Base-by-base conservation (phyloP, 1,140 invertebrate genomes). In the Fopius arisanus region DNA sequence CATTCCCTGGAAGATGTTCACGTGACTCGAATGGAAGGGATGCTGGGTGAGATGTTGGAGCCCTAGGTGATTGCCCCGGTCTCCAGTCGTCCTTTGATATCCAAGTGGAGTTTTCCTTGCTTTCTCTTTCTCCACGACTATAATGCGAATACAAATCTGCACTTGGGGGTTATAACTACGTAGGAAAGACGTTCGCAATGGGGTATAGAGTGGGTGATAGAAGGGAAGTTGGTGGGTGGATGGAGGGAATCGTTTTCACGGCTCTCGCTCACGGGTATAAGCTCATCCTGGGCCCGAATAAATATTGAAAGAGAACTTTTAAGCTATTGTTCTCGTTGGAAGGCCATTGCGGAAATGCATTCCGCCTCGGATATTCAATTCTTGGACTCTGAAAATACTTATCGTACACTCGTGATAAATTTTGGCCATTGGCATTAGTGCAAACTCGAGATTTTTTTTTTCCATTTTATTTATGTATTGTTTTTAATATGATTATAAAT, bases 301-400 rank as follows among this genome's bases (percentile, higher is more conserved):
- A 72, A 72, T 72, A 72, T 72, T 72, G 70, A 67, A 72, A 66
- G 62, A 72, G 63, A 67, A 72, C 70, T 72, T 72, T 66, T 16
- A 33, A 12, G 40, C 63, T 28, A 72, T 67, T 72, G 63, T 67
- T 72, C 59, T 65, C 16, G 21, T n/a, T 23, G 10, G 31, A 51
- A 72, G 41, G 29, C 43, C 62, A 72, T 51, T 72, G 37, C 23
- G 63, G 14, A 66, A 67, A 72, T 72, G 63, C 70, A 72, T 72
- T 67, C 12, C 26, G 43, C 40, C 28, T 29, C 2, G 7, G 51
- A 31, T 59, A 72, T 67, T 67, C 62, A 67, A 65, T 63, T 65
- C 33, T 72, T 21, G 43, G 59, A 66, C 70, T 19, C 19, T 31
- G 12, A 62, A 59, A 19, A 71, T 63, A 31, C 40, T 7, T n/a